Evolutionary conservation across 2,888 invertebrate species (phyloP), one percentile per base, ranked within the genome.

Genomic region (Ptychoptera contaminata): DNA sequence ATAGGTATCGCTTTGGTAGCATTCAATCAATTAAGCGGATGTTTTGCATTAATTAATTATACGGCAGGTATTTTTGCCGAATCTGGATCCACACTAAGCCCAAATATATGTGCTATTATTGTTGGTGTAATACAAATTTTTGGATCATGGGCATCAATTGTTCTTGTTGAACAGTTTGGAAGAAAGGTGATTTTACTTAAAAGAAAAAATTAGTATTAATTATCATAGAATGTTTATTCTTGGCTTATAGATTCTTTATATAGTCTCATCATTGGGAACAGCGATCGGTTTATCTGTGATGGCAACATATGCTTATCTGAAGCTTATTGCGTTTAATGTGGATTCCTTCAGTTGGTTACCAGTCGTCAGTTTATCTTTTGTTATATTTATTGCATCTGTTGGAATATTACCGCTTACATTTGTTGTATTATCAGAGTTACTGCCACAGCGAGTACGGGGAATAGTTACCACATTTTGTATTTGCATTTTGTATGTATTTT

Each of bases 401-500:
- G 65, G 63, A 5, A 48, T 65, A 0, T 51, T 59, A 9, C 55
- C 61, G 0, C 40, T 65, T 8, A 57, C 59, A 30, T 59, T 60
- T 44, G 54, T 62, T 0, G 51, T 63, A 2, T 43, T 63, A 2
- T 57, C 61, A 0, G 64, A 64, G 46, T 54, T 62, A 4, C 55
- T 64, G 41, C 62, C 62, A 2, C 50, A 55, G 11, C 60, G 59
- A 52, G 58, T 63, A 43, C 59, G 62, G 3, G 54, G 60, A 0
- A n/a, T 58, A 36, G 57, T 52, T 8, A 53, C 57, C 7, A 23
- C 23, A 23, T 23, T 23, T 23, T 23, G 23, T 23, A 23, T 5
- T 23, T 23, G 23, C 7, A 23, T 23, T 23, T 23, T 23, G 7
- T 5, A 23, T 23, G 23, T 23, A 5, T 23, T 23, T 23, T 23